Evolutionary conservation across 1,140 invertebrate genomes (phyloP).

Genomic region (Pseudachorutes palmiensis): DNA sequence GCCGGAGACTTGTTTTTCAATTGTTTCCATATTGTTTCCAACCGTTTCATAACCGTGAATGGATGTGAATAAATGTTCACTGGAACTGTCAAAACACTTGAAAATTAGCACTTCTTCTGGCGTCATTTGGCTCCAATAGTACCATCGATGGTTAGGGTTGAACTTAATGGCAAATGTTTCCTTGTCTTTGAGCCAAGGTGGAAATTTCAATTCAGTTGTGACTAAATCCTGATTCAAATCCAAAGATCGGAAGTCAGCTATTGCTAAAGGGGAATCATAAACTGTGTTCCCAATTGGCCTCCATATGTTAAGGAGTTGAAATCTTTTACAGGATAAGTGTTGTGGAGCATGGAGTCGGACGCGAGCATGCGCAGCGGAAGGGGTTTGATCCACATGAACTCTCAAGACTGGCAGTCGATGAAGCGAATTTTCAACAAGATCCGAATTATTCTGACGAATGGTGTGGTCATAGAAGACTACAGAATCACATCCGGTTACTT

Average conservation of each 20-base stretch:
- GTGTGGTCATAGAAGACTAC: constrained; percentile 5
- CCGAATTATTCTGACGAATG: constrained; percentile 5
- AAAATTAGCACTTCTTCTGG: constrained; percentile 10
- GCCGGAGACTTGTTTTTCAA: no score
- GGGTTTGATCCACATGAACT: constrained; percentile 14
- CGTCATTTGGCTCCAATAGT: constrained; percentile 1
- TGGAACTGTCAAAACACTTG: no score
- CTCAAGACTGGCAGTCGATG: constrained; percentile 6
- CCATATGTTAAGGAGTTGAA: constrained; percentile 12
- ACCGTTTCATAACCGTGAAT: no score
- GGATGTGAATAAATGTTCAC: no score
- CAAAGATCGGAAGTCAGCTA: constrained; percentile 2
- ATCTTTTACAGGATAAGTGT: neutral
- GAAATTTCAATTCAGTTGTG: neutral
- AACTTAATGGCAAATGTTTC: constrained; percentile 10
- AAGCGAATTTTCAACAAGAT: neutral
- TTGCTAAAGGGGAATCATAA: neutral
- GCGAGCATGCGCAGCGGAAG: neutral
- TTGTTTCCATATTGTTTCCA: no score
- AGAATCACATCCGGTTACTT: neutral
- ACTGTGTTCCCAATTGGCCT: neutral
- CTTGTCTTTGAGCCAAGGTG: constrained; percentile 12
- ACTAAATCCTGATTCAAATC: neutral
- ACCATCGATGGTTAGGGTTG: constrained; percentile 3
- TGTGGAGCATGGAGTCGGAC: neutral